Conservation (phyloP, 2,888 invertebrate genomes). For the Ectemnius continuus region DNA sequence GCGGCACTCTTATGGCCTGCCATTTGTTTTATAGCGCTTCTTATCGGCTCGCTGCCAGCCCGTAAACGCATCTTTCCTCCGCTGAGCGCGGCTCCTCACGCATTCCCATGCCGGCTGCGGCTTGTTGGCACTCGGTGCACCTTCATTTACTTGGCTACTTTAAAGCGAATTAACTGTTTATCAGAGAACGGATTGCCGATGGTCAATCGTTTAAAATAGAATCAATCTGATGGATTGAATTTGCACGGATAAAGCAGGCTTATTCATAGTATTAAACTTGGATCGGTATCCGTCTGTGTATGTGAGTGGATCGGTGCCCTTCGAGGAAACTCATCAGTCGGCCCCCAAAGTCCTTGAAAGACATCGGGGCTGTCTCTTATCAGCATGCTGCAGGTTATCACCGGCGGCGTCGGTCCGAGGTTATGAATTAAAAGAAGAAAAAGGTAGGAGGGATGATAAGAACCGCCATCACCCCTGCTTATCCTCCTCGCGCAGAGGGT, state of each 20-base stretch:
- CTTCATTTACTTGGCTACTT: not conserved
- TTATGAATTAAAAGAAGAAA: slow-evolving; percentile 60
- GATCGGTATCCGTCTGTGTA: no score
- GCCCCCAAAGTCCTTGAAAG: slow-evolving; percentile 29
- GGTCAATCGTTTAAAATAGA: no score
- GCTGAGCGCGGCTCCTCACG: slow-evolving; percentile 42
- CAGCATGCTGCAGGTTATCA: slow-evolving; percentile 60
- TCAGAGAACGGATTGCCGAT: not conserved
- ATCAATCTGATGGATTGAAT: no score
- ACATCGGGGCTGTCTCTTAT: slow-evolving; percentile 46
- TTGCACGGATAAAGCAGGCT: no score
- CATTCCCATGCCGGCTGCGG: slow-evolving; percentile 42
- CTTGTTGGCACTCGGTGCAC: no score
- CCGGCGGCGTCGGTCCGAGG: slow-evolving; percentile 44
- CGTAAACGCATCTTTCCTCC: slow-evolving; percentile 69
- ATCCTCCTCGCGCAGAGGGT: slow-evolving; percentile 33
- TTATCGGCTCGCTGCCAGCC: slow-evolving; percentile 73
- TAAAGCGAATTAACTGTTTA: slow-evolving; percentile 15
- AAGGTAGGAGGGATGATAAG: slow-evolving; percentile 38
- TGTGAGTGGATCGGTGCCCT: no score
- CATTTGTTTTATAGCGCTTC: slow-evolving; percentile 71
- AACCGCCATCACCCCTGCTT: slow-evolving; percentile 47
- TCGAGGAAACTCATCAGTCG: slow-evolving; percentile 15
- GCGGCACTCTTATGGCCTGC: slow-evolving; percentile 62
- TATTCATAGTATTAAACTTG: no score